These are phyloP conservation scores for Caerostris darwini DNA, from an alignment of 1,140 invertebrate species.

Conservation along the genomic window DNA sequence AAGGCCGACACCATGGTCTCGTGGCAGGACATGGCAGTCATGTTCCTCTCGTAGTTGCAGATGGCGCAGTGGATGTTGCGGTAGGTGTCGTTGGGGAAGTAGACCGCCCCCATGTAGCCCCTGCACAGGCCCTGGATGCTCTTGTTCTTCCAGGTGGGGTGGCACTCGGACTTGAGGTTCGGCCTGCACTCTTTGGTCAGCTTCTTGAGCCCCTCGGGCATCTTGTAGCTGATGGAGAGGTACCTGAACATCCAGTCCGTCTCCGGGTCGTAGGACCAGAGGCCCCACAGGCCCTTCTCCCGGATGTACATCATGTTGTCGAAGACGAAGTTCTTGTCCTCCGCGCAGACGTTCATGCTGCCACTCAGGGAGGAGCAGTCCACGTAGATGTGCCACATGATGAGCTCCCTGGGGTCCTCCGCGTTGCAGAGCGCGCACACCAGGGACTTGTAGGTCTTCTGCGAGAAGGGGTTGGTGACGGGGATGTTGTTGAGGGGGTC, in stretches of 20 bases:
- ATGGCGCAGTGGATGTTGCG: conserved; percentile 85
- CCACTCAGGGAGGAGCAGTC: conserved; percentile 41
- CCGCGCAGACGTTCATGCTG: conserved; percentile 38
- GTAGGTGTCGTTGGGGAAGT: conserved; percentile 80
- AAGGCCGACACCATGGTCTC: background rate
- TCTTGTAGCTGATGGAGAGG: background rate
- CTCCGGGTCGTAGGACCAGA: conserved; percentile 61
- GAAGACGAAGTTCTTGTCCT: conserved; percentile 65
- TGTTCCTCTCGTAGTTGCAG: conserved; percentile 81
- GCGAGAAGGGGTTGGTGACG: conserved; percentile 37
- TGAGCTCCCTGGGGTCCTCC: conserved; percentile 22
- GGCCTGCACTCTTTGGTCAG: conserved; percentile 44
- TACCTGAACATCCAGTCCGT: conserved; percentile 68
- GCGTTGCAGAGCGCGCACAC: conserved; percentile 73
- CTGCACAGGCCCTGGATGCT: background rate
- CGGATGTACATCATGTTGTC: conserved; percentile 67
- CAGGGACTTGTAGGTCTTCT: conserved; percentile 66
- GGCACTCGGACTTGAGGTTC: conserved; percentile 42
- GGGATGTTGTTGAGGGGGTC: conserved; percentile 65
- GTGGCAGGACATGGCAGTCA: conserved; percentile 53
- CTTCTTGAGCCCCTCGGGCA: background rate
- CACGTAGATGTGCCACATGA: conserved; percentile 65
- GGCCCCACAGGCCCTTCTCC: conserved; percentile 67
- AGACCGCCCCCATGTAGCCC: conserved; percentile 48
- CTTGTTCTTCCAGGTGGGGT: background rate